Conservation (phyloP, 1,140 invertebrate genomes). For the Tenebrio molitor region DNA sequence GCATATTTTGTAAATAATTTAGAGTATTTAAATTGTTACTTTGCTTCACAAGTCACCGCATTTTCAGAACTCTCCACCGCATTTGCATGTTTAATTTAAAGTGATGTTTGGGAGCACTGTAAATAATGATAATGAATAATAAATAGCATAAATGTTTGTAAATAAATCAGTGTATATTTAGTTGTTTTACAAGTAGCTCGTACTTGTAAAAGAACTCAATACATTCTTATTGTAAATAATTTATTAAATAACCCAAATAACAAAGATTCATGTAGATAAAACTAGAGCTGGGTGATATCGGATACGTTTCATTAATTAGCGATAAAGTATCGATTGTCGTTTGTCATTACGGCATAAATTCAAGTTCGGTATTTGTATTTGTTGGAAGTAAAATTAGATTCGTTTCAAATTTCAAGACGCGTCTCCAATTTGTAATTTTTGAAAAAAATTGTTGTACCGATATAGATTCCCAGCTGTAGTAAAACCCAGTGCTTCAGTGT, state of each 20-base stretch:
- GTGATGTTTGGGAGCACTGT: conserved; percentile 9
- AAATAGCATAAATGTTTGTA: conserved; percentile 34
- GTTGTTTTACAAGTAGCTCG: conserved; percentile 29
- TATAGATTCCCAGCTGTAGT: background rate
- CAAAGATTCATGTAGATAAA: background rate
- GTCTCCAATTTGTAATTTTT: no score
- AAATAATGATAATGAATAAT: conserved; percentile 28
- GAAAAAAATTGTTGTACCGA: no score
- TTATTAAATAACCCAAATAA: conserved; percentile 28
- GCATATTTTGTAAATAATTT: conserved; percentile 21
- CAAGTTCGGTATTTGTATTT: no score
- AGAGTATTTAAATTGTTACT: conserved; percentile 18
- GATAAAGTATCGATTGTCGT: no score
- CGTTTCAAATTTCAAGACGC: no score
- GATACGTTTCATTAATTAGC: background rate
- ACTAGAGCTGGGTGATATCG: background rate
- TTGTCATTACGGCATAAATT: no score
- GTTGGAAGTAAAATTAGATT: no score
- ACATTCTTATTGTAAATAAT: conserved; percentile 37
- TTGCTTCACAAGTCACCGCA: conserved; percentile 27
- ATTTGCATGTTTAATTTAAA: conserved; percentile 37
- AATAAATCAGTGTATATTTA: conserved; percentile 13
- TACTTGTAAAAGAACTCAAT: conserved; percentile 23
- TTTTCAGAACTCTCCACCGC: conserved; percentile 29
- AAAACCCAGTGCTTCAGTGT: background rate